Evolutionary conservation across 1,140 invertebrate species (phyloP), one percentile per base, ranked within the genome.

Genomic region (Fopius arisanus): DNA sequence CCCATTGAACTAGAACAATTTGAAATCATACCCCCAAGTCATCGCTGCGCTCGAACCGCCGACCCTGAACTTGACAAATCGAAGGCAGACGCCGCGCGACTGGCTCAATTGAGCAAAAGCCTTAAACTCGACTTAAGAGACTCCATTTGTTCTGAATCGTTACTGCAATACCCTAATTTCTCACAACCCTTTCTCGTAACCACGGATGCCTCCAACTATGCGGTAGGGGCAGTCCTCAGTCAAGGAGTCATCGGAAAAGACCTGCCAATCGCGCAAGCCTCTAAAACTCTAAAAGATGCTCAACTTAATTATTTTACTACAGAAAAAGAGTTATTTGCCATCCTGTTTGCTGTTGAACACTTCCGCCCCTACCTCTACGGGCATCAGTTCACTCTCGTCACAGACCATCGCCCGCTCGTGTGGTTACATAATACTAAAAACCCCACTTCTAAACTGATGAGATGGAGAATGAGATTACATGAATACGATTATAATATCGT

Each of bases 251-350:
- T 77, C 37, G 75, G 70, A 0, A 72, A 69, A 28, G 78, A 77
- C 62, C 33, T 76, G 40, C 84, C 86, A 0, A 82, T 87, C 26
- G 79, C 79, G 3, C 89, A 85, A 74, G 82, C 82, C 0, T 87
- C 83, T 63, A 75, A 85, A 70, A 82, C 78, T 10, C 75, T 90
- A 48, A 88, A 83, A 76, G 75, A 81, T 70, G 79, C 82, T 1
- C 85, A 90, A 81, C 74, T 28, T 62, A 86, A 86, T 75, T 90
- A 85, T 78, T 81, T 65, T 70, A 82, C 76, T n/a, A 88, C 75
- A 37, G 29, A 31, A 7, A 31, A 31, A 31, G 29, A 31, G 7
- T 0, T 41, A 43, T 33, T 37, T 6, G 65, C 33, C 5, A 68
- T 68, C 41, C 7, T 68, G 14, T 48, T 48, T 48, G 67, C 40